These are phyloP conservation scores for Trinectes maculatus DNA, from an alignment of 2,113 vertebrate genomes.

Conservation along the genomic window DNA sequence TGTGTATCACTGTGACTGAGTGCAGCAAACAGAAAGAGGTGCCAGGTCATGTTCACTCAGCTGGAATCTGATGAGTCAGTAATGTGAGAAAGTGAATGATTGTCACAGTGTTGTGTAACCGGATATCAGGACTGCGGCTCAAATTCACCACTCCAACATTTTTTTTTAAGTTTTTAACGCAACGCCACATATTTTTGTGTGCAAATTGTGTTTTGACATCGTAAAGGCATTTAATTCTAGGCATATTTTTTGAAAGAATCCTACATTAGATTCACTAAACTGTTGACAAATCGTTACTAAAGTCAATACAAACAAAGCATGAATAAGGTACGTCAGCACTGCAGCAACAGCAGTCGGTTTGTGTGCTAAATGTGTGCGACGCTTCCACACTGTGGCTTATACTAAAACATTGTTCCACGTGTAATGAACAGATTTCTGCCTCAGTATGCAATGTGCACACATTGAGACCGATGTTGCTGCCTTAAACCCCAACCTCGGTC, in stretches of 20 bases:
- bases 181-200: conserved; percentile 24
- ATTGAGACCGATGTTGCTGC: conserved; percentile 35
- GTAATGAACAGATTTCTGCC: conserved; percentile 15
- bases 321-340: conserved; percentile 12
- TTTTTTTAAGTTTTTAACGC: not conserved
- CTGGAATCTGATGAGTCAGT: conserved; percentile 79
- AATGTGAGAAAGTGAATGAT: conserved; percentile 63
- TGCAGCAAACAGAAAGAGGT: conserved; percentile 62
- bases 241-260: conserved; percentile 1
- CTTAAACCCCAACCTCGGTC: conserved; percentile 19
- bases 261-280: conserved; percentile 11
- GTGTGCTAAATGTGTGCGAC: conserved; percentile 12
- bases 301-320: conserved; percentile 18
- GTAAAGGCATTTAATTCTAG: not conserved
- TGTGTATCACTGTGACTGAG: conserved; percentile 52
- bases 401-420: conserved; percentile 13
- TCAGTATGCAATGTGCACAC: conserved; percentile 22
- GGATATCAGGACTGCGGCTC: conserved; percentile 33
- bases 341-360: conserved; percentile 30
- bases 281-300: conserved; percentile 30
- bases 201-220: conserved; percentile 25
- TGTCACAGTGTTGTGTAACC: conserved; percentile 47
- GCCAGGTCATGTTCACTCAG: conserved; percentile 77
- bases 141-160: not conserved
- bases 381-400: not conserved